Evolutionary conservation across 2,797 vertebrate species (phyloP).

Genomic region (Percopsis omiscomaycus): DNA sequence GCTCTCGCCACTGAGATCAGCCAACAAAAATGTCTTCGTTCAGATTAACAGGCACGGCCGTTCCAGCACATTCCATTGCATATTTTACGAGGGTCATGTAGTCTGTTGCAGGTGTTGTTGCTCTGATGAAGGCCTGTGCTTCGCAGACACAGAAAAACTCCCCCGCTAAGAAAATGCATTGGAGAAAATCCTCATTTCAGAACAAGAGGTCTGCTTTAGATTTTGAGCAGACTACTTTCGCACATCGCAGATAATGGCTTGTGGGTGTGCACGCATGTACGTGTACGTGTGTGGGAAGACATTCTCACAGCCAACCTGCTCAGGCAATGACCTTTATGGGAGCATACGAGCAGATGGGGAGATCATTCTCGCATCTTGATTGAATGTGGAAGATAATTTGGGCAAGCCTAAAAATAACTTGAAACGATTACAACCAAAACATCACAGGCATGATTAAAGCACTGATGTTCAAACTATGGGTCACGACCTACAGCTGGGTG

Average conservation of each 20-base stretch:
- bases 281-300: constrained; percentile 14
- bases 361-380: constrained; percentile 7
- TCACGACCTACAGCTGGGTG: too few species aligned
- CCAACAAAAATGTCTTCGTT: constrained; percentile 73
- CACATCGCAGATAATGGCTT: constrained; percentile 48
- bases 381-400: constrained; percentile 23
- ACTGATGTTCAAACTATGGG: too few species aligned
- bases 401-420: constrained; percentile 34
- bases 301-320: constrained; percentile 35
- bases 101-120: constrained; percentile 74
- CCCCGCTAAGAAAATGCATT: constrained; percentile 41
- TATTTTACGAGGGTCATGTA: constrained; percentile 71
- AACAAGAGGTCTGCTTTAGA: constrained; percentile 61
- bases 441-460: too few species aligned
- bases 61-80: constrained; percentile 74
- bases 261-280: constrained; percentile 18
- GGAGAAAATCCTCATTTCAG: constrained; percentile 38
- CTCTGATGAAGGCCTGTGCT: constrained; percentile 58
- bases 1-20: constrained; percentile 53
- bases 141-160: constrained; percentile 37
- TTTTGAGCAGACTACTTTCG: constrained; percentile 46
- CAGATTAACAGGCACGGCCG: constrained; percentile 67
- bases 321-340: constrained; percentile 27
- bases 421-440: constrained; percentile 10
- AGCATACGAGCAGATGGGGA: constrained; percentile 18